phyloP scores from a whole-genome alignment of 1,140 invertebrate genomes.

The Grapholita molesta region DNA sequence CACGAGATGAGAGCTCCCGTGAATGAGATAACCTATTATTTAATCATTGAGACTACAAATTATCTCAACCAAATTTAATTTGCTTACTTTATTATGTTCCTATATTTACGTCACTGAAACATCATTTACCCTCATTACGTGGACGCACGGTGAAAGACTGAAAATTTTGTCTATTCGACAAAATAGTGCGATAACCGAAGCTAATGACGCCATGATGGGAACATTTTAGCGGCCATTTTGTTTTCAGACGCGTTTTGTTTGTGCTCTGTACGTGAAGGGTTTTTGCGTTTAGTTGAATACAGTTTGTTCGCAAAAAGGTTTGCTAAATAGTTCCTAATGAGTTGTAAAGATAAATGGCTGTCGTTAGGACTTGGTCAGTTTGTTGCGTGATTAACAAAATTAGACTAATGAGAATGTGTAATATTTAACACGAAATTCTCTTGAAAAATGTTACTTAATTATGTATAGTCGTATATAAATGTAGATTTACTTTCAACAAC shows the following conservation, averaged over 20 bases:
- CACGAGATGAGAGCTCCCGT: no score
- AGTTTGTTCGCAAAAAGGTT: conserved; percentile 17
- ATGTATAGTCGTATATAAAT: neutral
- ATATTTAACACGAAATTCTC: neutral
- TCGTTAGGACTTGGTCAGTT: conserved; percentile 3
- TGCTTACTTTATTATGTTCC: neutral
- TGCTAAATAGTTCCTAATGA: conserved; percentile 17
- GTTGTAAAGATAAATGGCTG: conserved; percentile 11
- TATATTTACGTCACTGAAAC: conserved; percentile 34
- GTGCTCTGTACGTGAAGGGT: conserved; percentile 48
- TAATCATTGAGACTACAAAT: neutral
- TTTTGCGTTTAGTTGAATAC: conserved; percentile 26
- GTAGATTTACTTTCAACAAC: no score
- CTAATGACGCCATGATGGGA: conserved; percentile 62
- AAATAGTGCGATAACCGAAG: conserved; percentile 70
- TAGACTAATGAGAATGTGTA: neutral
- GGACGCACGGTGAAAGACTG: conserved; percentile 67
- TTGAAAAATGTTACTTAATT: neutral
- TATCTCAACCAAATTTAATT: neutral
- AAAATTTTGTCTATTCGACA: conserved; percentile 74
- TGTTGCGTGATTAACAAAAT: conserved; percentile 2
- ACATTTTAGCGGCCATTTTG: conserved; percentile 61
- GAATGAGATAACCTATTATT: neutral
- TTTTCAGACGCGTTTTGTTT: conserved; percentile 57
- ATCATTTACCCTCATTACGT: conserved; percentile 67